Evolutionary conservation across 2,113 vertebrate genomes (phyloP).

Genomic region (Oreochromis niloticus): DNA sequence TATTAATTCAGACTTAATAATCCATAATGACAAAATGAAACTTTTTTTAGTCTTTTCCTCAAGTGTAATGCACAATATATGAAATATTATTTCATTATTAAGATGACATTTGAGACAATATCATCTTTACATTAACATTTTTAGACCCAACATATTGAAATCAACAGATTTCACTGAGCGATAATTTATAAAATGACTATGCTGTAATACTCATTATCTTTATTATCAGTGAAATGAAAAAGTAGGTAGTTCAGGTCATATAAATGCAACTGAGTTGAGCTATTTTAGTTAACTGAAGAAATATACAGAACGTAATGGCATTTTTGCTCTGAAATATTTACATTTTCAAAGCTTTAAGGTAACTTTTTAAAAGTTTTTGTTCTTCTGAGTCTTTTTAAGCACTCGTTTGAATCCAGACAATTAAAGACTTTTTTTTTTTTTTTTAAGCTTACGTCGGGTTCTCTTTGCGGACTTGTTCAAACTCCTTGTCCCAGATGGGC

Average conservation of each 20-base stretch:
- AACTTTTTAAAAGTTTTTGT: neutral
- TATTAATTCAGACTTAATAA: neutral
- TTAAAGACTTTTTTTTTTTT: neutral
- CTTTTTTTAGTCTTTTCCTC: neutral
- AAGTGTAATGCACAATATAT: neutral
- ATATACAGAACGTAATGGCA: neutral
- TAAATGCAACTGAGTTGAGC: neutral
- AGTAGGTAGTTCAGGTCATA: neutral
- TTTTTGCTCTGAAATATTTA: neutral
- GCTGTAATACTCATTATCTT: neutral
- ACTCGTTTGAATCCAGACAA: neutral
- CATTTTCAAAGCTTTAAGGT: fast-evolving
- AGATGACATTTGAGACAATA: neutral
- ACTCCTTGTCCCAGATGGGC: slow-evolving; percentile 86
- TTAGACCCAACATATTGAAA: neutral
- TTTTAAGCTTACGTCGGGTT: slow-evolving; percentile 79
- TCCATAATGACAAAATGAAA: fast-evolving
- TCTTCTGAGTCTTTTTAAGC: neutral
- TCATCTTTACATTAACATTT: neutral
- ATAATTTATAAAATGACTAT: neutral
- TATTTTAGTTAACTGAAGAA: neutral
- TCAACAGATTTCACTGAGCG: fast-evolving
- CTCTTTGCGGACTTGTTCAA: slow-evolving; percentile 76
- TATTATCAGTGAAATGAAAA: neutral
- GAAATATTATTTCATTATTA: neutral